phyloP scores from a whole-genome alignment of 2,113 vertebrate species.

The Nothocercus nigrocapillus region DNA sequence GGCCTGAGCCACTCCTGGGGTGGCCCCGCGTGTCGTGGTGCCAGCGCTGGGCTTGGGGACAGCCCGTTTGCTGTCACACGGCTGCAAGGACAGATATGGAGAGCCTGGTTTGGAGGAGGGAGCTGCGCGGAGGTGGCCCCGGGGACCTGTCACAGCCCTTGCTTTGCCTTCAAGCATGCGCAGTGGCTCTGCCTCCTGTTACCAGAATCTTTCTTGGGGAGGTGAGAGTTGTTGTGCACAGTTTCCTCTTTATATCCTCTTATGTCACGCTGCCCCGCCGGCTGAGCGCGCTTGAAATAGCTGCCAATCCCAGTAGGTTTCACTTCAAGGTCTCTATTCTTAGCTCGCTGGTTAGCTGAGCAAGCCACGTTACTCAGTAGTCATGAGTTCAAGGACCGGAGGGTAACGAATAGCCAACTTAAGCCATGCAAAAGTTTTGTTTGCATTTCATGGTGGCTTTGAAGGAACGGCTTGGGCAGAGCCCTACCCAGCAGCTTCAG shows the following conservation, averaged over 20 bases:
- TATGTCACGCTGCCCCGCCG: slow-evolving; percentile 58
- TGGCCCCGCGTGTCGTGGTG: accelerated
- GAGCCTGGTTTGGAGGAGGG: accelerated
- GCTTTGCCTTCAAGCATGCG: background rate
- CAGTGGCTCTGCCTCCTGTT: background rate
- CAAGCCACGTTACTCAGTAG: slow-evolving; percentile 33
- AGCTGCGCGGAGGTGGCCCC: background rate
- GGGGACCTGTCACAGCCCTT: accelerated
- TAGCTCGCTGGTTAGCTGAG: slow-evolving; percentile 44
- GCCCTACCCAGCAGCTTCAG: background rate
- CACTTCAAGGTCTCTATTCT: slow-evolving; percentile 73
- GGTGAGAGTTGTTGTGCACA: slow-evolving; percentile 64
- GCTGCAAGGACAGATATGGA: accelerated
- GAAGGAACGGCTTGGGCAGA: background rate
- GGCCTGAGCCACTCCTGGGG: background rate
- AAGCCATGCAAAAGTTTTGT: background rate
- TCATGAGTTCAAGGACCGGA: slow-evolving; percentile 39
- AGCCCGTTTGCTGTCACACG: accelerated
- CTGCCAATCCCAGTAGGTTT: slow-evolving; percentile 68
- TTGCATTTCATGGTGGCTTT: accelerated
- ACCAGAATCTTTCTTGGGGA: background rate
- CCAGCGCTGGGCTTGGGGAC: background rate
- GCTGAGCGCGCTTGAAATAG: slow-evolving; percentile 49
- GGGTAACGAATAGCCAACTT: background rate
- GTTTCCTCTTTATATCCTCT: slow-evolving; percentile 69